phyloP scores from a whole-genome alignment of 2,113 vertebrate species.

The Petaurus breviceps region DNA sequence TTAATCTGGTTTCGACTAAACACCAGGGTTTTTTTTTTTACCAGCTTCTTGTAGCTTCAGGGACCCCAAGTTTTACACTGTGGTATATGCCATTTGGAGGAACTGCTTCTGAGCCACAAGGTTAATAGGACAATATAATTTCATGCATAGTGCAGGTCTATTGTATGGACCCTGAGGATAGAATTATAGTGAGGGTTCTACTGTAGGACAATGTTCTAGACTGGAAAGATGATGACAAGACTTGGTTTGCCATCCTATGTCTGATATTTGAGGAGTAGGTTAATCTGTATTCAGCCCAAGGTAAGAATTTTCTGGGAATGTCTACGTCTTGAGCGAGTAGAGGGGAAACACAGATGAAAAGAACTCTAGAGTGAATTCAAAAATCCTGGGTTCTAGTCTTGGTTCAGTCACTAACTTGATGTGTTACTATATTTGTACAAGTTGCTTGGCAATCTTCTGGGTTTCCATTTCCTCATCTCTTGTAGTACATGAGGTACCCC shows the following conservation, averaged over 20 bases:
- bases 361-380: neutral
- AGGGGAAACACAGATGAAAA: neutral
- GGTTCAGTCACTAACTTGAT: neutral
- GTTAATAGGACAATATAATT: no score
- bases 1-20: neutral
- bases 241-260: neutral
- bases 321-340: neutral
- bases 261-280: neutral
- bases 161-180: no score
- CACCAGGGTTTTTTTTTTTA: neutral
- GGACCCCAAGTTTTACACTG: neutral
- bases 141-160: no score
- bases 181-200: no score
- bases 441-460: neutral
- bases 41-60: neutral
- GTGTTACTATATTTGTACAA: neutral
- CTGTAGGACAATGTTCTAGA: no score
- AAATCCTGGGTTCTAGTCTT: neutral
- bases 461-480: neutral
- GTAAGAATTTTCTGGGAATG: neutral
- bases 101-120: no score
- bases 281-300: neutral
- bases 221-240: neutral
- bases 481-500: neutral
- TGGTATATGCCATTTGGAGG: no score